Evolutionary conservation across 35 echinoderm and acorn worm genomes (phyloP), one percentile per base, ranked within the genome.

Genomic region (Nesometra sesokonis): DNA sequence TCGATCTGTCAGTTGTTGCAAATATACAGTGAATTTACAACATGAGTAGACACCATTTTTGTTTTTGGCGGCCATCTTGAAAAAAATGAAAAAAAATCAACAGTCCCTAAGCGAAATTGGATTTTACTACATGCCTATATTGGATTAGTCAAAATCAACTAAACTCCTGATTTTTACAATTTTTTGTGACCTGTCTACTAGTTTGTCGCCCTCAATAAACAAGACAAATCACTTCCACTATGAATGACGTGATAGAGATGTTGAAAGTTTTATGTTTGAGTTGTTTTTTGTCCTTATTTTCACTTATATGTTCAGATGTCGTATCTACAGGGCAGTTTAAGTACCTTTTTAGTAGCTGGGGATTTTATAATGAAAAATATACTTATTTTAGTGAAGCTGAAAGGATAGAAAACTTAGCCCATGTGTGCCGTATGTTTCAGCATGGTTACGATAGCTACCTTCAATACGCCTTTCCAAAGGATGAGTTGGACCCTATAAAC

Each of bases 361-460:
- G 81, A 13, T 83, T 37, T 39, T 93, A 94, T 81, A 90, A 99
- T 9, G 76, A 93, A 79, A 94, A 90, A 80, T 99, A 94, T 80
- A 86, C 77, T 31, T 86, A 84, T 85, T 99, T 99, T 85, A 80
- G 93, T 11, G 96, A 99, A 82, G 57, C 19, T 57, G 96, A 99
- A 80, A 34, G 96, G 83, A 79, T 90, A 23, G 78, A 88, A 86
- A 80, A 86, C 57, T 35, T 99, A 43, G 88, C 89, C 33, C 90
- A 99, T 77, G 90, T 92, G 5, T 92, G 85, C 80, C 37, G 78
- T 30, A 99, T 99, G 96, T 99, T 99, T 79, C 89, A 99, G 35
- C 94, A 89, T 88, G 96, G 84, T 3, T 99, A 99, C 67, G 93
- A 99, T 88, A 94, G 92, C 88, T 98, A 98, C 36, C 85, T 98